These are phyloP conservation scores for Sapayoa aenigma DNA, from an alignment of 2,113 vertebrate species.

Conservation along the genomic window DNA sequence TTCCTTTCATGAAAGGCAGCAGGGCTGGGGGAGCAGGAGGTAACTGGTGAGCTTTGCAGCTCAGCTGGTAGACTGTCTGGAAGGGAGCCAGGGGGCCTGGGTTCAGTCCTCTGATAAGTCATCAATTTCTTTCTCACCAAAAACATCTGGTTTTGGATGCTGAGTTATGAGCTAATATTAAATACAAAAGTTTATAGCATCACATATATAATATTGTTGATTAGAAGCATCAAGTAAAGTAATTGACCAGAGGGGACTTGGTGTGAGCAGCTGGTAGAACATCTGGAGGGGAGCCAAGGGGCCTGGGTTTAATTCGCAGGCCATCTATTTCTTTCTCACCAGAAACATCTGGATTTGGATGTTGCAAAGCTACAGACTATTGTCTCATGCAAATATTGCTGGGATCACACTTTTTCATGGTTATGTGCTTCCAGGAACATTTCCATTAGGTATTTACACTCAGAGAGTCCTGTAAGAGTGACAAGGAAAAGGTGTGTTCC, in stretches of 20 bases:
- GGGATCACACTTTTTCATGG: not conserved
- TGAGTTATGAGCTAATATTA: slow-evolving; percentile 83
- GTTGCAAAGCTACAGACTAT: slow-evolving; percentile 47
- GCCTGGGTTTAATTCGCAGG: slow-evolving; percentile 68
- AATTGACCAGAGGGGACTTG: slow-evolving; percentile 75
- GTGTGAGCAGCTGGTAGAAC: slow-evolving; percentile 74
- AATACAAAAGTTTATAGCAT: slow-evolving; percentile 81
- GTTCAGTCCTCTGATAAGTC: slow-evolving; percentile 78
- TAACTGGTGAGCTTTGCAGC: slow-evolving; percentile 22
- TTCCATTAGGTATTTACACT: slow-evolving; percentile 40
- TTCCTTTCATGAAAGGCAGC: slow-evolving; percentile 1
- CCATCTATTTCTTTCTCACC: slow-evolving; percentile 67
- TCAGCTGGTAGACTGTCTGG: slow-evolving; percentile 70
- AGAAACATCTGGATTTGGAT: slow-evolving; percentile 67
- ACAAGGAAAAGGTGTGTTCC: not conserved
- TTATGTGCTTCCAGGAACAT: slow-evolving; percentile 16
- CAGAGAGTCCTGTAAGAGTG: not conserved
- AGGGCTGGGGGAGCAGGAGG: not conserved
- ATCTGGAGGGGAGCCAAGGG: slow-evolving; percentile 73
- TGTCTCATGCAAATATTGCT: slow-evolving; percentile 36
- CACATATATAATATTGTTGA: slow-evolving; percentile 79
- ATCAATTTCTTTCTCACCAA: slow-evolving; percentile 81
- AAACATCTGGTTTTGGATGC: slow-evolving; percentile 79
- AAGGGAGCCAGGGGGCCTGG: slow-evolving; percentile 65
- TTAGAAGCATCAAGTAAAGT: slow-evolving; percentile 82